Conservation (phyloP, 2,797 vertebrate species). For the Setipinna tenuifilis region DNA sequence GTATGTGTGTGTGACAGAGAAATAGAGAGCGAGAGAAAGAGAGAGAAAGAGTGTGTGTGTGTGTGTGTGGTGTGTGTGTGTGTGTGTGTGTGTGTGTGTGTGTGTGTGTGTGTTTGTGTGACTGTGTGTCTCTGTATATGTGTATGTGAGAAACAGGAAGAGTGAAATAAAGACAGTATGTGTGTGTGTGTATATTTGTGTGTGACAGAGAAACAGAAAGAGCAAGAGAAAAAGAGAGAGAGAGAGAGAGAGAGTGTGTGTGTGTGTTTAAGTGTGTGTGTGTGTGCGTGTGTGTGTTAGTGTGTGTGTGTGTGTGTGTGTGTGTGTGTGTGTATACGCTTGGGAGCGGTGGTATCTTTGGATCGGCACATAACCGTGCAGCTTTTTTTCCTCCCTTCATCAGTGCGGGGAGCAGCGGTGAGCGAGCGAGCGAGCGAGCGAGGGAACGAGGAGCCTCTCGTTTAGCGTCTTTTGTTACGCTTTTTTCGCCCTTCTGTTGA, state of each 20-base stretch:
- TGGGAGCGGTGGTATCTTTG: slow-evolving; percentile 33
- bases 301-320: not conserved
- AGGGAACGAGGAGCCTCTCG: slow-evolving; percentile 43
- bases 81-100: slow-evolving; percentile 11
- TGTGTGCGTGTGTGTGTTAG: not conserved
- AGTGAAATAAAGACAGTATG: not conserved
- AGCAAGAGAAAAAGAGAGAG: too few relatives aligned
- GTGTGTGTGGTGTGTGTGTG: not conserved
- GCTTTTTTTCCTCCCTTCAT: slow-evolving; percentile 38
- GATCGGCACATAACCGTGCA: slow-evolving; percentile 44
- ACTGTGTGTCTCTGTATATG: not conserved
- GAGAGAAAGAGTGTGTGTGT: too few relatives aligned
- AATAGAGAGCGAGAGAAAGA: too few relatives aligned
- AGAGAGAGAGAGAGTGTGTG: too few relatives aligned
- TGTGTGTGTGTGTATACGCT: not conserved
- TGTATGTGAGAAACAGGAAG: too few relatives aligned
- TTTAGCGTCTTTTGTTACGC: slow-evolving; percentile 30
- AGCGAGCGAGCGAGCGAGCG: not conserved
- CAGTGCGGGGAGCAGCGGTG: slow-evolving; percentile 33
- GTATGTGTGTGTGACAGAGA: not conserved
- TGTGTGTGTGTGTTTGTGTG: not conserved
- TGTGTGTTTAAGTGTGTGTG: slow-evolving; percentile 24
- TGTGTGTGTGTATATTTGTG: not conserved
- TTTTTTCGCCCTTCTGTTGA: slow-evolving; percentile 30
- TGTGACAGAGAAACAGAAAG: not conserved